phyloP scores from a whole-genome alignment of 2,888 invertebrate genomes.

The Drosophila villosipedis region DNA sequence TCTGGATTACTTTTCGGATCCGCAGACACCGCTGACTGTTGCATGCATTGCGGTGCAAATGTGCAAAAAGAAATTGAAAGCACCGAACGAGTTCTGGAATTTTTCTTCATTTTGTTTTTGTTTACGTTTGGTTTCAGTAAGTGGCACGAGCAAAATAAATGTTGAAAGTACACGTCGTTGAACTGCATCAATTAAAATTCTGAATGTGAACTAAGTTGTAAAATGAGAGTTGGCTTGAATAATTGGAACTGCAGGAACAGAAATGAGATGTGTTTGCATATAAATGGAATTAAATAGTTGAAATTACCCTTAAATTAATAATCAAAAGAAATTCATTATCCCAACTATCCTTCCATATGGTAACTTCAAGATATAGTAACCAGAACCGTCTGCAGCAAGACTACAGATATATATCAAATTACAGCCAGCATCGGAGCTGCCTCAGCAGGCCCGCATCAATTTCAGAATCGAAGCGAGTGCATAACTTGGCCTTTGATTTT shows the following conservation, averaged over 20 bases:
- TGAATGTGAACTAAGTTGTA: background rate
- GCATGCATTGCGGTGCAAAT: slow-evolving; percentile 46
- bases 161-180: background rate
- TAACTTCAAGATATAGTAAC: background rate
- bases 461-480: background rate
- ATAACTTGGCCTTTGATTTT: slow-evolving; percentile 20
- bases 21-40: slow-evolving; percentile 31
- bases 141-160: slow-evolving; percentile 1
- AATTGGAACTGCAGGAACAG: background rate
- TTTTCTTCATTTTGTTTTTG: slow-evolving; percentile 18
- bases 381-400: background rate
- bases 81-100: slow-evolving; percentile 9
- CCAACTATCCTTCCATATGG: background rate
- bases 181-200: slow-evolving; percentile 1
- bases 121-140: slow-evolving; percentile 33
- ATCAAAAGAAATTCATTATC: background rate
- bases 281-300: background rate
- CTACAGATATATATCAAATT: background rate
- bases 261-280: background rate
- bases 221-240: background rate
- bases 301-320: background rate
- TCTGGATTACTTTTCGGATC: slow-evolving; percentile 31
- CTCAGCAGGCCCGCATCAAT: background rate
- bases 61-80: slow-evolving; percentile 19
- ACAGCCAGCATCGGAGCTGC: background rate